Percentiles rank a stretch among this genome's conserved stretches.
phyloP scores from a whole-genome alignment of 2,113 vertebrate genomes.

The Pteronura brasiliensis region DNA sequence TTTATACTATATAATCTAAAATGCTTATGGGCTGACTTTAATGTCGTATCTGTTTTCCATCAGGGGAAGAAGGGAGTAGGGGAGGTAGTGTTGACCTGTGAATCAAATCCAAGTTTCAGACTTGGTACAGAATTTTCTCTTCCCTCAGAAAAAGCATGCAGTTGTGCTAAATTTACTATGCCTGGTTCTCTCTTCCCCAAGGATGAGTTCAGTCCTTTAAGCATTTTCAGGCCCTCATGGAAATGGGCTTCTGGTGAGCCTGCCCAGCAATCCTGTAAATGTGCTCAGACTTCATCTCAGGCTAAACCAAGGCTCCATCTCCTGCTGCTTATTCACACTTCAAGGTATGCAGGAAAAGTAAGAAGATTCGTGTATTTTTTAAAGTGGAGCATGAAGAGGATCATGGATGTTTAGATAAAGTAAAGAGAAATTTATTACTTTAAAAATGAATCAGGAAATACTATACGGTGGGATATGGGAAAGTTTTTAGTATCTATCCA shows the following conservation, averaged over 20 bases:
- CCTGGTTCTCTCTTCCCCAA: not conserved
- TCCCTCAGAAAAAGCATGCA: conserved; percentile 1
- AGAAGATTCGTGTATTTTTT: not conserved
- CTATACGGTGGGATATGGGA: not conserved
- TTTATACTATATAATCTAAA: not conserved
- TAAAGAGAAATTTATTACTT: not conserved
- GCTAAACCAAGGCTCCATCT: not conserved
- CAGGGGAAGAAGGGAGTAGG: not conserved
- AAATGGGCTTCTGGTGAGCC: not conserved
- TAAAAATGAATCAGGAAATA: conserved; percentile 12
- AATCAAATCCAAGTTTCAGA: not conserved
- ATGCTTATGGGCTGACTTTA: not conserved
- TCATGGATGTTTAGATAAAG: not conserved
- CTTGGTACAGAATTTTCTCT: not conserved
- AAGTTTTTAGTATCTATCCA: not conserved
- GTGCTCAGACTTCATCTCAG: not conserved
- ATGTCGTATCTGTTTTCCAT: not conserved
- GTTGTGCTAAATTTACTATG: not conserved
- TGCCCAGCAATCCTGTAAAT: not conserved
- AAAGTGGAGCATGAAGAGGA: not conserved
- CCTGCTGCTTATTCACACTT: not conserved
- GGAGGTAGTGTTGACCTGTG: not conserved
- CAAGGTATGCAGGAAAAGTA: not conserved
- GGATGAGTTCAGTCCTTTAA: not conserved
- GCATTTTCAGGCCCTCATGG: not conserved